Evolutionary conservation across 2,113 vertebrate species (phyloP).

Genomic region (Pungitius pungitius): DNA sequence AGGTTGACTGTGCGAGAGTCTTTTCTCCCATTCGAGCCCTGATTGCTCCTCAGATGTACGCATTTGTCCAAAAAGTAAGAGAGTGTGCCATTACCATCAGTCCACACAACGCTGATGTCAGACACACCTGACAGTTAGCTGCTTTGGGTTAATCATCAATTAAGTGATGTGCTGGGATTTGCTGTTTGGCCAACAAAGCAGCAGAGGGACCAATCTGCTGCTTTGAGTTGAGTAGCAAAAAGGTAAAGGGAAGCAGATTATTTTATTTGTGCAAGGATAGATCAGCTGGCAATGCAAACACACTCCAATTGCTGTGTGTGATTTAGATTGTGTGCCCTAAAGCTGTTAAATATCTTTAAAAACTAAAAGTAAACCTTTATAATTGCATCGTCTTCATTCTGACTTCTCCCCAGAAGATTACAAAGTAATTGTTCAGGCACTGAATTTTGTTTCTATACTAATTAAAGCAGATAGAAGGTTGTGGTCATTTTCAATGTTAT

Average conservation of each 20-base stretch:
- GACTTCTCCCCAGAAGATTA: background rate
- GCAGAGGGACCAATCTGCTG: conserved; percentile 1
- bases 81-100: conserved; percentile 7
- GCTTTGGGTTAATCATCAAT: conserved; percentile 48
- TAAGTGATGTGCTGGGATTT: conserved; percentile 28
- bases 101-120: conserved; percentile 50
- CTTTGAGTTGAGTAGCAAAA: conserved; percentile 11
- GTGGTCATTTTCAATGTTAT: background rate
- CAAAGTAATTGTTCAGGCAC: background rate
- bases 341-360: background rate
- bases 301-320: background rate
- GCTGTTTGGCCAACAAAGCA: conserved; percentile 16
- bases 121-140: conserved; percentile 31
- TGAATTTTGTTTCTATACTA: background rate
- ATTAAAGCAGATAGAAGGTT: background rate
- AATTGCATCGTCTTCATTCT: background rate
- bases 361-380: background rate
- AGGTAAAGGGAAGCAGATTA: conserved; percentile 5
- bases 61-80: conserved; percentile 38
- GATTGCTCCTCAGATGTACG: conserved; percentile 19
- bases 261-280: conserved; percentile 1
- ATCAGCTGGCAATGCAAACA: background rate
- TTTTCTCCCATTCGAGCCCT: conserved; percentile 29
- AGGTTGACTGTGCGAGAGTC: background rate
- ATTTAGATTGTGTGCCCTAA: background rate